Percentiles rank a stretch among this genome's conserved stretches.
Evolutionary conservation across 2,113 vertebrate species (phyloP).

Genomic region (Apodemus speciosus): DNA sequence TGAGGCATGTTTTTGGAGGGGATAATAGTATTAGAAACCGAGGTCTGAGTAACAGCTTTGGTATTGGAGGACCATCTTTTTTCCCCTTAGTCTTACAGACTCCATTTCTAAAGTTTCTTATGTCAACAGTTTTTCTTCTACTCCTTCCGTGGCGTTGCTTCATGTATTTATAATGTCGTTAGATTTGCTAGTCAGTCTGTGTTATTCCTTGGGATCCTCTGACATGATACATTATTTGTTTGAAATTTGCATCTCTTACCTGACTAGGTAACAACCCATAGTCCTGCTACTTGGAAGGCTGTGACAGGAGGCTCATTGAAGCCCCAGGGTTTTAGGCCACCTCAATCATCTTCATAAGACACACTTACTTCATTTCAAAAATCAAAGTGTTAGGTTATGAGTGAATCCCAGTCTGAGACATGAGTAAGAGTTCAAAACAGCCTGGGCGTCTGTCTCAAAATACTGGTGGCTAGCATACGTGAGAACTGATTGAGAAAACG

Average conservation of each 20-base stretch:
- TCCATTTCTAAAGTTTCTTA: not conserved
- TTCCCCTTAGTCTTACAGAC: not conserved
- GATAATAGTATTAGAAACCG: not conserved
- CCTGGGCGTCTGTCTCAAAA: not conserved
- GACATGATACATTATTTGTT: not conserved
- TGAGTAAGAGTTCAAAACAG: not conserved
- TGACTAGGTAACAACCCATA: not conserved
- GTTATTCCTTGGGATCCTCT: not conserved
- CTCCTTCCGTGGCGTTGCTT: not conserved
- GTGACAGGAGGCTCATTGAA: not conserved
- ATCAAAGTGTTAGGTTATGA: not conserved
- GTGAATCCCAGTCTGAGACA: not conserved
- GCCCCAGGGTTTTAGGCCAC: not conserved
- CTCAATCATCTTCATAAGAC: not conserved
- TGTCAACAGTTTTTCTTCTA: not conserved
- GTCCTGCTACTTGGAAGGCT: not conserved
- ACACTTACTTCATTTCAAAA: not conserved
- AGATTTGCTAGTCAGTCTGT: not conserved
- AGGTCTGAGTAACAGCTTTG: not conserved
- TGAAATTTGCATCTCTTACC: not conserved
- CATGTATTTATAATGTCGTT: not conserved
- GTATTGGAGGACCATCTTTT: not conserved
- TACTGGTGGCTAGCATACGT: not conserved
- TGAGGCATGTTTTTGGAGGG: not conserved
- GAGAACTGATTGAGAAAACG: constrained; percentile 41